Base-by-base conservation (phyloP, 2,888 invertebrate species). In the Macaria notata region DNA sequence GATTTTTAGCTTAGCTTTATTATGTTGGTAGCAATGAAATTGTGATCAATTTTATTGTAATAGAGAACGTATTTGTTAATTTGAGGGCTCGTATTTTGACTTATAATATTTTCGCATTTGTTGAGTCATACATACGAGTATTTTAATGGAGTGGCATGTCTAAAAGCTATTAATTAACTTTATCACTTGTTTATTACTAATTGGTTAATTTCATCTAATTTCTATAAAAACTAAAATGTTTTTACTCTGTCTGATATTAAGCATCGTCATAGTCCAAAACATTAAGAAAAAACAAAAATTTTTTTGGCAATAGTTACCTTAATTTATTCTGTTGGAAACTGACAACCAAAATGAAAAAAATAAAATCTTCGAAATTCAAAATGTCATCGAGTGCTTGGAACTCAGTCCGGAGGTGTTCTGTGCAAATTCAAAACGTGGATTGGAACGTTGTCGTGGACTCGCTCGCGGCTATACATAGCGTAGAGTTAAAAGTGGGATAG, bases 1-100 rank as follows among this genome's bases (percentile, higher is more conserved):
- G 63, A 66, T 66, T 67, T 70, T 68, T 70, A 67, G 71, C 70
- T 73, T 77, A 64, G 64, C 63, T 49, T 72, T 72, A 72, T 77
- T 79, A 76, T 82, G 78, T 81, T 79, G 79, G 78, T 78, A 72
- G 75, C 65, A 76, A 77, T 80, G 83, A 84, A 81, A 83, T 83
- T 83, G 81, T 79, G 64, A 64, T 63, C 56, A 66, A 78, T 79
- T 81, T 78, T 68, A 76, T 72, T 76, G 78, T 79, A 81, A 84
- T 81, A 66, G 67, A 78, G 78, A 82, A 71, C 81, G 79, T 83
- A 83, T 84, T 84, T 80, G 79, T 71, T 72, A 69, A 68, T 69
- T 57, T 55, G 54, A 68, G 72, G 73, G 73, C 65, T 70, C 60
- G 61, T 62, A 59, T 68, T 69, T 66, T 71, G 66, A 69, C 65